A percentile compares a stretch with the other conserved stretches of the same genome.
These are phyloP conservation scores for Andrena praecox DNA, from an alignment of 2,888 invertebrate species.

Conservation along the genomic window DNA sequence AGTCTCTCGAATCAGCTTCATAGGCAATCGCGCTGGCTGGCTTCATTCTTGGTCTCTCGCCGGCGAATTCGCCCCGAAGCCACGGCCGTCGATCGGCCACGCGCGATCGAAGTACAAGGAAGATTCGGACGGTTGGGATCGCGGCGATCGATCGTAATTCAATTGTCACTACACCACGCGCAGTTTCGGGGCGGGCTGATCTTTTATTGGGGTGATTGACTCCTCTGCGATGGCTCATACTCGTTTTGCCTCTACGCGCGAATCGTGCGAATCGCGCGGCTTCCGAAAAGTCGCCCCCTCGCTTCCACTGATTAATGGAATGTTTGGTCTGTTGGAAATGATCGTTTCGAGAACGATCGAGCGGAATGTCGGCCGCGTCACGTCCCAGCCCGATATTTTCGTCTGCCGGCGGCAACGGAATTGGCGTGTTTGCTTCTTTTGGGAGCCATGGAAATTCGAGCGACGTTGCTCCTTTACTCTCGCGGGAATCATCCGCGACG, in stretches of 20 bases:
- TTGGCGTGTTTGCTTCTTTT: not conserved
- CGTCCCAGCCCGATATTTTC: constrained; percentile 28
- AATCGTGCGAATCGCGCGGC: not conserved
- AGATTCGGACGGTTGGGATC: constrained; percentile 20
- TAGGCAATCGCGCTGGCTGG: not conserved
- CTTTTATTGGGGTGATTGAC: constrained; percentile 41
- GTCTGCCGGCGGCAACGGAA: not conserved
- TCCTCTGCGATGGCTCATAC: constrained; percentile 10
- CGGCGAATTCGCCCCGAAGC: not conserved
- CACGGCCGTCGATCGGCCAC: not conserved
- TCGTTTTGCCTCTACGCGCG: not conserved
- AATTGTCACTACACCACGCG: constrained; percentile 21
- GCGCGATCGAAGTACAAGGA: constrained; percentile 12
- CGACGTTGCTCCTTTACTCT: not conserved
- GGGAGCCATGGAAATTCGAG: not conserved
- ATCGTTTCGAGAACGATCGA: not conserved
- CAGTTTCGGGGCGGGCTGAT: constrained; percentile 24
- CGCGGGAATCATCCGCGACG: too few relatives aligned
- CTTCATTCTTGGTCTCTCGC: too few relatives aligned
- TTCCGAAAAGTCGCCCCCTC: constrained; percentile 18
- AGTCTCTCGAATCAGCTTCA: not conserved
- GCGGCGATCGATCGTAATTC: constrained; percentile 24
- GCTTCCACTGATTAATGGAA: not conserved
- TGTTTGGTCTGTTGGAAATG: constrained; percentile 20
- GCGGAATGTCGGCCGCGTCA: constrained; percentile 20